phyloP scores from a whole-genome alignment of 1,140 invertebrate species.

The Achatina immaculata region DNA sequence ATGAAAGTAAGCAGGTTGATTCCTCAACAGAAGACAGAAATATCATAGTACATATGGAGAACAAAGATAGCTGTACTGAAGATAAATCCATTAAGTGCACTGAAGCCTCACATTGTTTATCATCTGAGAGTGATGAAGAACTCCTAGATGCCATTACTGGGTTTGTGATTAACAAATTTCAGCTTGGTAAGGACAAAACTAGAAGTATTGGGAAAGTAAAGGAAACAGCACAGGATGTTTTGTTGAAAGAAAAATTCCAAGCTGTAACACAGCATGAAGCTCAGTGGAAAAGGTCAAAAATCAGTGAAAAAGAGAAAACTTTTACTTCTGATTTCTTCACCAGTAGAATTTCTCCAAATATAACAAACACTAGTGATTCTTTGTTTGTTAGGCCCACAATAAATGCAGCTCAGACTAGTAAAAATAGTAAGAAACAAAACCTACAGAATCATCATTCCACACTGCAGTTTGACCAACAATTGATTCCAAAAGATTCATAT shows the following conservation, averaged over 20 bases:
- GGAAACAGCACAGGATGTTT: too few relatives aligned
- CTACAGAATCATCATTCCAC: neutral
- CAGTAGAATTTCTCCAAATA: neutral
- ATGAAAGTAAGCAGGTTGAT: neutral
- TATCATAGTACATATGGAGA: neutral
- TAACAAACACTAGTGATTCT: neutral
- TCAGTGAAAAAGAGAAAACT: neutral
- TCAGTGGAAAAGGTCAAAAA: neutral
- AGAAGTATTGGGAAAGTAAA: too few relatives aligned
- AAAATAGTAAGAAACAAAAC: neutral
- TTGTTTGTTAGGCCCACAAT: neutral
- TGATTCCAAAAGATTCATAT: neutral
- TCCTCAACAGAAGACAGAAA: neutral
- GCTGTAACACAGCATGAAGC: neutral
- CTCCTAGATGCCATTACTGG: neutral
- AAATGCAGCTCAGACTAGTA: neutral
- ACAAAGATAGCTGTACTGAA: neutral
- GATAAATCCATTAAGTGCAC: neutral
- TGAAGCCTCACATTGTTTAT: neutral
- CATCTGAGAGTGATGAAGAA: neutral
- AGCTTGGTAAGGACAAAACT: neutral
- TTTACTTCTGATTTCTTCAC: neutral
- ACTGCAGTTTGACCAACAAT: neutral
- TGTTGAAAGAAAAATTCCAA: too few relatives aligned
- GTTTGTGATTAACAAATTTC: neutral